phyloP scores from a whole-genome alignment of 2,888 invertebrate genomes.

The Epistrophe grossulariae region DNA sequence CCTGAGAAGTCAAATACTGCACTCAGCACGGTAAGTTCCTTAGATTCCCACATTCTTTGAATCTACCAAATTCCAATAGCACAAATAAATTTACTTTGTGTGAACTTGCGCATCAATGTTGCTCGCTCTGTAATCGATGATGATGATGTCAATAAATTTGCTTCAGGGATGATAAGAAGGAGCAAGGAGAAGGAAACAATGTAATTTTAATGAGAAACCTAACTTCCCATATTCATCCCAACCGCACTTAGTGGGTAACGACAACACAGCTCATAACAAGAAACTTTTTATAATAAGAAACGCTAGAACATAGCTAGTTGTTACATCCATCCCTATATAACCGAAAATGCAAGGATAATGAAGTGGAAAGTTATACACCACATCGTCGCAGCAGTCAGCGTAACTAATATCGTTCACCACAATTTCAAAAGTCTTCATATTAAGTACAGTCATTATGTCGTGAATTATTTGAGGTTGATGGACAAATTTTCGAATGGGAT shows the following conservation, averaged over 20 bases:
- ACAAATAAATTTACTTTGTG: too few relatives aligned
- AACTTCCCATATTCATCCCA: not conserved
- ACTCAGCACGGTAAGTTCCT: too few relatives aligned
- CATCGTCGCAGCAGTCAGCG: constrained; percentile 22
- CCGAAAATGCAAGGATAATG: constrained; percentile 67
- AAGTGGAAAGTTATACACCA: constrained; percentile 60
- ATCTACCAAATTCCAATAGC: too few relatives aligned
- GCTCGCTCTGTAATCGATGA: constrained; percentile 28
- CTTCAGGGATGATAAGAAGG: constrained; percentile 7
- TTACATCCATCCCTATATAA: constrained; percentile 2
- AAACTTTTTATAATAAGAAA: constrained; percentile 30
- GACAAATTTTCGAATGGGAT: not conserved
- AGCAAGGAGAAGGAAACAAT: constrained; percentile 1
- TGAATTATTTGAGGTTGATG: not conserved
- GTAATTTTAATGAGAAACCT: constrained; percentile 50
- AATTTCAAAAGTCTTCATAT: constrained; percentile 47
- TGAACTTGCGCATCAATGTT: not conserved
- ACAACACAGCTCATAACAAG: not conserved
- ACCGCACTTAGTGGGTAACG: constrained; percentile 41
- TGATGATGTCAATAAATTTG: constrained; percentile 41
- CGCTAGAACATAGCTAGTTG: not conserved
- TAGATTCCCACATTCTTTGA: too few relatives aligned
- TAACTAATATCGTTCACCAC: constrained; percentile 50
- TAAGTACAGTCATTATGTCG: constrained; percentile 18
- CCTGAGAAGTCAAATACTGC: too few relatives aligned